Percentiles rank a stretch among this genome's conserved stretches.
These are phyloP conservation scores for Drosophila nr. fundita DNA, from an alignment of 2,888 invertebrate species.

Conservation along the genomic window DNA sequence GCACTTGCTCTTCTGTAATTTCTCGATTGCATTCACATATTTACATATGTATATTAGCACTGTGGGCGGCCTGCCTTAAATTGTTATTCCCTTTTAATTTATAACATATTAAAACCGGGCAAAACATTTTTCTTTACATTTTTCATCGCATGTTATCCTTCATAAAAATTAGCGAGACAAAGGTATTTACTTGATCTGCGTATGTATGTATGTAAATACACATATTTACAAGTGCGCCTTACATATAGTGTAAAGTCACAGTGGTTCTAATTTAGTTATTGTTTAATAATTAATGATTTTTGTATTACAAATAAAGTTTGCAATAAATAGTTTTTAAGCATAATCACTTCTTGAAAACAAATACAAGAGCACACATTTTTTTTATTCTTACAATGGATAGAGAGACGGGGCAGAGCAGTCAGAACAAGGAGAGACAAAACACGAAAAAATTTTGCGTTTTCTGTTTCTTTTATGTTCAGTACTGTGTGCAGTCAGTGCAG, in stretches of 20 bases:
- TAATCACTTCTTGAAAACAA: not conserved
- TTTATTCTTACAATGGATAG: not conserved
- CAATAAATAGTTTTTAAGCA: not conserved
- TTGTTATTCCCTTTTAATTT: not conserved
- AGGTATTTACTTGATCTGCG: not conserved
- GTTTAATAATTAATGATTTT: not conserved
- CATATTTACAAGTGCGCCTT: not conserved
- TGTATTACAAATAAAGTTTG: not conserved
- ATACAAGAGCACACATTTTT: not conserved
- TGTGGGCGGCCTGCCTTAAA: not conserved
- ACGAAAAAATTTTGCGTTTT: not conserved
- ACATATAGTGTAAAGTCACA: not conserved
- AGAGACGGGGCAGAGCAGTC: not conserved
- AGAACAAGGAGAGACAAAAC: not conserved
- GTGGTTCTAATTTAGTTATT: not conserved
- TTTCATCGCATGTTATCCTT: not conserved
- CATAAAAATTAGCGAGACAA: not conserved
- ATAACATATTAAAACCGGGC: not conserved
- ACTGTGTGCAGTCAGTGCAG: not conserved
- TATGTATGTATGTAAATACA: not conserved
- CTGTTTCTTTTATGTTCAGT: not conserved
- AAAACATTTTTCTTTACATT: not conserved
- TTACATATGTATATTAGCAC: not conserved
- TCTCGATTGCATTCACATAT: conserved; percentile 28
- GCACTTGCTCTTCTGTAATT: conserved; percentile 60